phyloP scores from a whole-genome alignment of 2,888 invertebrate genomes.

The Eupelmus urozonus region DNA sequence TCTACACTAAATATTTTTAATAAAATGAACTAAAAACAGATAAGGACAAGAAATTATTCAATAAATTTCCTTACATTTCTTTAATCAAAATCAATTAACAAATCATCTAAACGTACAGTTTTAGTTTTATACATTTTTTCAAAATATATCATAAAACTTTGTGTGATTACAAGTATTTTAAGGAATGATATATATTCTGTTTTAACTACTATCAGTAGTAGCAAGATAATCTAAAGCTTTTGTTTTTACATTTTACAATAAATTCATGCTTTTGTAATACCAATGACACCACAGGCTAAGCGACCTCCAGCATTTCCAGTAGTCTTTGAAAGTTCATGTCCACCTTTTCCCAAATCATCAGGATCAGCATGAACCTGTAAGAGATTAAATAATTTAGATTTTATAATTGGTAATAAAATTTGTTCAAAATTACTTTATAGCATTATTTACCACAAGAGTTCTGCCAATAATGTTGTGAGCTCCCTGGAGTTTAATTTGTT shows the following conservation, averaged over 20 bases:
- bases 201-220: slow-evolving; percentile 40
- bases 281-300: slow-evolving; percentile 93
- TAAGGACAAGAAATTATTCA: background rate
- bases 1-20: slow-evolving; percentile 27
- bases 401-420: slow-evolving; percentile 6
- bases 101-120: slow-evolving; percentile 31
- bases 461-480: slow-evolving; percentile 89
- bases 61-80: slow-evolving; percentile 19
- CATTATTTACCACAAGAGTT: slow-evolving; percentile 83
- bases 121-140: slow-evolving; percentile 28
- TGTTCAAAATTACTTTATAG: background rate
- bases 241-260: slow-evolving; percentile 21
- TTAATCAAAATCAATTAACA: slow-evolving; percentile 49
- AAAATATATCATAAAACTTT: slow-evolving; percentile 40
- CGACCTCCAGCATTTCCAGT: slow-evolving; percentile 97
- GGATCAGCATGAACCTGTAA: slow-evolving; percentile 89
- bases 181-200: slow-evolving; percentile 57
- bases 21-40: slow-evolving; percentile 19
- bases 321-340: slow-evolving; percentile 93
- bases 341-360: slow-evolving; percentile 95
- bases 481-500: slow-evolving; percentile 83
- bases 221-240: slow-evolving; percentile 36
- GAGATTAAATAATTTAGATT: slow-evolving; percentile 16
- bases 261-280: slow-evolving; percentile 80
- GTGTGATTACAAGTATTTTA: slow-evolving; percentile 21